Conservation (phyloP, 2,888 invertebrate genomes). For the Coremacera marginata region DNA sequence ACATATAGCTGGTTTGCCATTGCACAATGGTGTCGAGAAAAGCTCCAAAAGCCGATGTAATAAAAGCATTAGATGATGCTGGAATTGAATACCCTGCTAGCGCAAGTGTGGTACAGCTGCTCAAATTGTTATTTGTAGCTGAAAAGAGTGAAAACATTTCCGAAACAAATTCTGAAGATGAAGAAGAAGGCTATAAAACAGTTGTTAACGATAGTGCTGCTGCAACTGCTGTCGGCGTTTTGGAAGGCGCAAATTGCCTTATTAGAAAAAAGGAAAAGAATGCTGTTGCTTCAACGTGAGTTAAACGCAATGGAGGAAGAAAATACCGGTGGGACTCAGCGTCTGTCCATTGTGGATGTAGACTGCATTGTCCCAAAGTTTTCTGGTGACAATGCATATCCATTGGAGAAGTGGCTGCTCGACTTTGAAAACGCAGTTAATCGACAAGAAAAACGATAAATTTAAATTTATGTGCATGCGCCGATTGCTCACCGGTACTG, state of each 20-base stretch:
- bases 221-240: background rate
- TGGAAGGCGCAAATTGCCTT: background rate
- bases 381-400: constrained; percentile 21
- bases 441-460: constrained; percentile 1
- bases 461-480: constrained; percentile 1
- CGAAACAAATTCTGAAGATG: background rate
- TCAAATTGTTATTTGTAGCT: background rate
- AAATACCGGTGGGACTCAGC: background rate
- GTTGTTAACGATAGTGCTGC: background rate
- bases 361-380: constrained; percentile 29
- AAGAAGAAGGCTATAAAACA: background rate
- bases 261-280: constrained; percentile 12
- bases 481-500: constrained; percentile 1
- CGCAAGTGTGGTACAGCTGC: constrained; percentile 8
- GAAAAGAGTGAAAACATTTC: background rate
- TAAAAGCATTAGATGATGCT: background rate
- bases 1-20: background rate
- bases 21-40: background rate
- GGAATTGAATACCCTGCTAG: background rate
- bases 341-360: constrained; percentile 14
- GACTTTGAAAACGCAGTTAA: too few relatives aligned
- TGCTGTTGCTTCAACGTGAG: constrained; percentile 2
- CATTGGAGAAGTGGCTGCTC: too few relatives aligned
- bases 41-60: constrained; percentile 2
- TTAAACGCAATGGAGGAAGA: constrained; percentile 12